Evolutionary conservation across 2,888 invertebrate genomes (phyloP), one percentile per base, ranked within the genome.

Genomic region (Dryobota labecula): DNA sequence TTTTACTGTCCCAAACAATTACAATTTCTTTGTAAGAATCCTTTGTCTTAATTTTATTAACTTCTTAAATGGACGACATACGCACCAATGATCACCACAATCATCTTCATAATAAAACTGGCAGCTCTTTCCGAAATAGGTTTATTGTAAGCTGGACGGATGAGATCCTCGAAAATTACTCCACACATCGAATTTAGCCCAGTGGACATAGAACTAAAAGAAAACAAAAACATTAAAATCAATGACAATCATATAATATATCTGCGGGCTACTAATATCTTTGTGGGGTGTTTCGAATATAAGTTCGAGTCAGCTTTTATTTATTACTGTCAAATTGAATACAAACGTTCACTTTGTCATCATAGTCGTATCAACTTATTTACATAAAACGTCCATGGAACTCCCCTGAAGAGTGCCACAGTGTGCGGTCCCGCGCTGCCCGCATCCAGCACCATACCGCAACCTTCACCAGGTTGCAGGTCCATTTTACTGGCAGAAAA

Each of bases 181-280:
- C 97, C 97, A 53, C 97, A 97, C 97, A 98, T 96, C 0, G 98
- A 97, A 88, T 98, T 98, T 33, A 98, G 91, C 0, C 97, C 97
- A 1, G 98, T 98, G 0, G 97, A 98, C 97, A 98, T 97, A 0
- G 98, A 97, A 89, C 98, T 98, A 89, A 78, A 93, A 91, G n/a
- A 51, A 68, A 33, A 62, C 2, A 27, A 41, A 24, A 27, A 8
- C 7, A 11, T 18, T 47, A 64, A 49, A 49, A 61, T 0, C 41
- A n/a, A 47, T 13, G 1, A 63, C 2, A 38, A 66, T 8, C 24
- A 43, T 33, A 15, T 30, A 41, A 60, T 41, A 27, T 33, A 30
- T 15, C 13, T 45, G 24, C 13, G 18, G 65, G 9, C 7, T 36
- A 8, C 15, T 18, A 30, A 15, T 8, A 49, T 38, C 18, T n/a